A percentile compares a stretch with the other conserved stretches of the same genome.
These are phyloP conservation scores for Pasiphila rectangulata DNA, from an alignment of 2,888 invertebrate genomes.

Conservation along the genomic window DNA sequence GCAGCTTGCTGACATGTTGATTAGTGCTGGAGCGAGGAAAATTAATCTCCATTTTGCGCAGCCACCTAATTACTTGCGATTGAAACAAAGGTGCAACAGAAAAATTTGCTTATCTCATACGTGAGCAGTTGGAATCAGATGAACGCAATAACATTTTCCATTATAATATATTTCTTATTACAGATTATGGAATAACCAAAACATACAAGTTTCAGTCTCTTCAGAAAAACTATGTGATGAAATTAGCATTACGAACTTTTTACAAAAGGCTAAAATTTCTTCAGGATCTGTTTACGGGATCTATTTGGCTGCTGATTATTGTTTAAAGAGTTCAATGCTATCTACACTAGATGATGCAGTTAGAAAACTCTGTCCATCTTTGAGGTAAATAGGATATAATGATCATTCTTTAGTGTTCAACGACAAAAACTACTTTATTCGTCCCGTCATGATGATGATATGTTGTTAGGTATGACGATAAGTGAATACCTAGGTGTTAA, in stretches of 20 bases:
- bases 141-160: no score
- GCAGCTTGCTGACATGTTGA: slow-evolving; percentile 43
- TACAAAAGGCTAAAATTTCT: slow-evolving; percentile 5
- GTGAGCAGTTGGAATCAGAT: no score
- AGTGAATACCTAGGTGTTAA: no score
- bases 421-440: no score
- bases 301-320: slow-evolving; percentile 15
- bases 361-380: slow-evolving; percentile 14
- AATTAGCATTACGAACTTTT: slow-evolving; percentile 6
- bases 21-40: slow-evolving; percentile 47
- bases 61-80: slow-evolving; percentile 24
- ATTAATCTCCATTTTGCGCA: slow-evolving; percentile 37
- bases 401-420: no score
- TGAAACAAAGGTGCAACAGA: slow-evolving; percentile 31
- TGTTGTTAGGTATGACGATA: no score
- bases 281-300: slow-evolving; percentile 18
- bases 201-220: slow-evolving; percentile 25
- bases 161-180: slow-evolving; percentile 7
- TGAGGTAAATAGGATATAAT: slow-evolving; percentile 17
- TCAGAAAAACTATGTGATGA: slow-evolving; percentile 19
- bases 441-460: no score
- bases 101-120: no score
- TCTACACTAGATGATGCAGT: slow-evolving; percentile 9
- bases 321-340: slow-evolving; percentile 2
- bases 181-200: slow-evolving; percentile 32